A percentile compares a stretch with the other conserved stretches of the same genome.
phyloP scores from a whole-genome alignment of 2,888 invertebrate genomes.

The Dexiosoma caninum region DNA sequence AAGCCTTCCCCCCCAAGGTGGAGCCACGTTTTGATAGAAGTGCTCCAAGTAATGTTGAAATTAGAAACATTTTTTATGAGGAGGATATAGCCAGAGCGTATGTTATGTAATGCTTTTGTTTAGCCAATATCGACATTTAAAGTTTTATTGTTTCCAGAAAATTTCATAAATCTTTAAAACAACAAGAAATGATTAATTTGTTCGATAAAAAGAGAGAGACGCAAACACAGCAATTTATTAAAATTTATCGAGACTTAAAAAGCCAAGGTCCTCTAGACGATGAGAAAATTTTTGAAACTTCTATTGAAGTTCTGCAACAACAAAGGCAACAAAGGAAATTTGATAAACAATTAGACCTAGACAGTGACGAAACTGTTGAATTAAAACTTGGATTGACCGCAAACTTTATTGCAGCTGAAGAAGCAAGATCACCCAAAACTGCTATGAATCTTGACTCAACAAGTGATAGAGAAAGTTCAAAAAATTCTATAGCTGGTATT shows the following conservation, averaged over 20 bases:
- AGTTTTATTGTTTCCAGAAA: slow-evolving; percentile 79
- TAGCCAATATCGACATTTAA: not conserved
- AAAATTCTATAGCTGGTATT: slow-evolving; percentile 65
- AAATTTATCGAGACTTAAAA: slow-evolving; percentile 81
- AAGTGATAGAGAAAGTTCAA: not conserved
- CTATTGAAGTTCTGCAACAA: slow-evolving; percentile 77
- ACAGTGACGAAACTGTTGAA: not conserved
- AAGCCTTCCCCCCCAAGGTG: slow-evolving; percentile 91
- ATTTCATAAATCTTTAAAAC: slow-evolving; percentile 82
- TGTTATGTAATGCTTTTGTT: slow-evolving; percentile 65
- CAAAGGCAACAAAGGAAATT: slow-evolving; percentile 65
- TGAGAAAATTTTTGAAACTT: slow-evolving; percentile 79
- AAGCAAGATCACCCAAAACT: not conserved
- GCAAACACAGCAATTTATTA: slow-evolving; percentile 81
- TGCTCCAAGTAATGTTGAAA: slow-evolving; percentile 79
- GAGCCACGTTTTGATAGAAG: slow-evolving; percentile 88
- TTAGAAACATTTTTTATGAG: slow-evolving; percentile 87
- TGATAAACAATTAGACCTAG: slow-evolving; percentile 42
- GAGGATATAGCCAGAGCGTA: slow-evolving; percentile 93
- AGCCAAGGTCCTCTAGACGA: slow-evolving; percentile 79
- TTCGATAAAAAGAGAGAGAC: slow-evolving; percentile 70
- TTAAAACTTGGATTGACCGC: not conserved
- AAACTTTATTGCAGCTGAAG: slow-evolving; percentile 34
- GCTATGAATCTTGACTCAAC: not conserved
- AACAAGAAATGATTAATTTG: slow-evolving; percentile 80